A percentile compares a stretch with the other conserved stretches of the same genome.
These are phyloP conservation scores for Enteromius viviparus DNA, from an alignment of 2,797 vertebrate genomes.

Conservation along the genomic window DNA sequence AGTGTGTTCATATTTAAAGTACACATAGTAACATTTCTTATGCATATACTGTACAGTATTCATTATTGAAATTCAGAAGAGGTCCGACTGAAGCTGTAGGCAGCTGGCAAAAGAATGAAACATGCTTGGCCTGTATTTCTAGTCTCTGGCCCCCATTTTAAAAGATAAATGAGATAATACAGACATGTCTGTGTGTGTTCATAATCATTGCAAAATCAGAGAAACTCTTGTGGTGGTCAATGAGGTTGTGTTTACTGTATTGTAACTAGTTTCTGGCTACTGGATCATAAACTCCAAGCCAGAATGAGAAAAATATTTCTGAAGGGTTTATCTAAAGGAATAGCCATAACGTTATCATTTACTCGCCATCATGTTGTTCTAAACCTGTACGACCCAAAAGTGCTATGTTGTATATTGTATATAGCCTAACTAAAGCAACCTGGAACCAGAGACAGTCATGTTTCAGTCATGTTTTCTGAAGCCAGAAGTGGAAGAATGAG, in stretches of 20 bases:
- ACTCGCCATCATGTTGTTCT: not conserved
- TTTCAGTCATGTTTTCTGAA: not conserved
- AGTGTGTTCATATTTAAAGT: not conserved
- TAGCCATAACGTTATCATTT: not conserved
- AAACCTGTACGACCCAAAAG: not conserved
- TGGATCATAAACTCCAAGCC: not conserved
- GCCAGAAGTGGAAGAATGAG: not conserved
- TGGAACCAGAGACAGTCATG: not conserved
- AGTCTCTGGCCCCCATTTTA: not conserved
- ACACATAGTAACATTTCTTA: not conserved
- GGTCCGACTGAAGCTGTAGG: not conserved
- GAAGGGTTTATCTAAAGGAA: not conserved
- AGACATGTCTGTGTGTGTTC: not conserved
- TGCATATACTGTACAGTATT: not conserved
- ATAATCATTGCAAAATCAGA: not conserved
- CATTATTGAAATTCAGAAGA: not conserved
- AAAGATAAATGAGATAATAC: not conserved
- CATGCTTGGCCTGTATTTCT: constrained; percentile 10
- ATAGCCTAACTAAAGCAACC: not conserved
- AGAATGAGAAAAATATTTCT: not conserved
- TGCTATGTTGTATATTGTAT: not conserved
- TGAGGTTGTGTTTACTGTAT: not conserved
- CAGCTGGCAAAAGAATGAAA: not conserved
- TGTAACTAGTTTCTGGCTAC: not conserved
- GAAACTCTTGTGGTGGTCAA: not conserved